Conservation (phyloP, 2,888 invertebrate genomes). For the Tiphia femorata region DNA sequence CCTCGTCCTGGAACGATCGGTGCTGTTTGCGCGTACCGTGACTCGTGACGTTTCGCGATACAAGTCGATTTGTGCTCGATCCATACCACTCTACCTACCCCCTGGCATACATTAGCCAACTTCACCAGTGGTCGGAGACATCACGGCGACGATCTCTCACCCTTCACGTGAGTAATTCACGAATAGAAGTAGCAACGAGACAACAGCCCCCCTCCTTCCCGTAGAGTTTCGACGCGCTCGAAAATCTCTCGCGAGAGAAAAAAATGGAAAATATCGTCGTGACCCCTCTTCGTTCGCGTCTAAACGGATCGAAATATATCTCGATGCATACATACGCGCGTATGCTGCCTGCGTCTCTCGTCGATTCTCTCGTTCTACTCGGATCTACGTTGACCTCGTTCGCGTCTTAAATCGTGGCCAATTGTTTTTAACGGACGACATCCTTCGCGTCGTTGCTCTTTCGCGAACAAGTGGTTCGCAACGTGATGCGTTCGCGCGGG, state of each 20-base stretch:
- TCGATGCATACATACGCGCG: constrained; percentile 6
- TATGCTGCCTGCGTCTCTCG: constrained; percentile 9
- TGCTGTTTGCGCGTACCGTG: constrained; percentile 2
- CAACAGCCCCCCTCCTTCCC: no score
- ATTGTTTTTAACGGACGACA: constrained; percentile 44
- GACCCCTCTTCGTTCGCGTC: not conserved
- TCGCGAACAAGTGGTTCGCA: constrained; percentile 3
- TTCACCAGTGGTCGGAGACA: no score
- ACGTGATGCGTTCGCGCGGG: not conserved
- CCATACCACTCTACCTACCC: not conserved
- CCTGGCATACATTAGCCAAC: no score
- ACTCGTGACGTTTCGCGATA: constrained; percentile 22
- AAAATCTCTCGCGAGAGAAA: no score
- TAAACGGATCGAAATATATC: constrained; percentile 24
- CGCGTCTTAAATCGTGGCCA: constrained; percentile 35
- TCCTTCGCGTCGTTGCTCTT: constrained; percentile 23
- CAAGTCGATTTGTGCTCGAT: not conserved
- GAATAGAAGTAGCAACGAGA: no score
- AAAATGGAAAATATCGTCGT: not conserved
- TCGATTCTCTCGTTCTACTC: constrained; percentile 33
- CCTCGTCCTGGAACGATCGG: constrained; percentile 41
- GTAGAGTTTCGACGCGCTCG: no score
- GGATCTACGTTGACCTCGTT: constrained; percentile 44
- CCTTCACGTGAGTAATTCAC: not conserved
- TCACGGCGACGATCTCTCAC: not conserved